Conservation (phyloP, 2,888 invertebrate species). For the Elgonia sp. region DNA sequence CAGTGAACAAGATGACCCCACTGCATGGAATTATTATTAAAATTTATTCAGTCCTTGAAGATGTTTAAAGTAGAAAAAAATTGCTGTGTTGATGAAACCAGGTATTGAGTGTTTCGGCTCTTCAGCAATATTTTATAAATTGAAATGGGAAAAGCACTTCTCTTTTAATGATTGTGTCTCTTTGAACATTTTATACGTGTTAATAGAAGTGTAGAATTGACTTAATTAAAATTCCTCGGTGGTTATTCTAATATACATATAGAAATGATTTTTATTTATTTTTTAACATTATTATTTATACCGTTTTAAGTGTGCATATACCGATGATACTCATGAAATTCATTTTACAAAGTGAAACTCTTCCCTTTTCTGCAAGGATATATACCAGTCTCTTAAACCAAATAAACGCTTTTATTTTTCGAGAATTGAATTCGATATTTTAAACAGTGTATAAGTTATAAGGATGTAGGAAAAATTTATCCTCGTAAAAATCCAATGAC, state of each 20-base stretch:
- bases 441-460: conserved; percentile 2
- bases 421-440: conserved; percentile 4
- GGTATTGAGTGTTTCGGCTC: background rate
- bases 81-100: background rate
- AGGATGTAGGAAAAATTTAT: background rate
- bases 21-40: conserved; percentile 21
- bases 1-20: background rate
- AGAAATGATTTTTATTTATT: no score
- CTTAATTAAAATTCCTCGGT: no score
- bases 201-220: background rate
- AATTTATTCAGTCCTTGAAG: conserved; percentile 23
- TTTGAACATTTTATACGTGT: background rate
- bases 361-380: no score
- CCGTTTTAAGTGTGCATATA: no score
- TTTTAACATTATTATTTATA: no score
- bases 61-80: background rate
- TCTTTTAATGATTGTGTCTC: background rate
- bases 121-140: background rate
- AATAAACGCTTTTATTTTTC: background rate
- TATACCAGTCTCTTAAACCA: no score
- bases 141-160: background rate
- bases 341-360: no score
- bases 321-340: no score
- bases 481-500: no score
- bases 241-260: no score